A percentile compares a stretch with the other conserved stretches of the same genome.
These are phyloP conservation scores for Denticeps clupeoides DNA, from an alignment of 2,797 vertebrate species.

Conservation along the genomic window DNA sequence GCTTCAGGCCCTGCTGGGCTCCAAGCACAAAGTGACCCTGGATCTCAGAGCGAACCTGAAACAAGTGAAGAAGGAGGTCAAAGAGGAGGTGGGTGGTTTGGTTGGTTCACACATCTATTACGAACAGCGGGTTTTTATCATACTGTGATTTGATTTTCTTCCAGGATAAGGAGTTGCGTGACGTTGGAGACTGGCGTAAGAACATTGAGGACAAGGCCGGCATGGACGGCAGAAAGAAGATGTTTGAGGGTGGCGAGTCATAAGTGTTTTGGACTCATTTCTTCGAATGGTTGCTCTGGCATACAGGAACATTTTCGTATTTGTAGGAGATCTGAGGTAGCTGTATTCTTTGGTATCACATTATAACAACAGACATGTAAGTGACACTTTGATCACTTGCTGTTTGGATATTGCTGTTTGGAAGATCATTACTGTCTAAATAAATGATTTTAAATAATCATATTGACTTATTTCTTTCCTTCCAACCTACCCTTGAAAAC, in stretches of 20 bases:
- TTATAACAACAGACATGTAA: no score
- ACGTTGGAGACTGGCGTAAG: constrained; percentile 94
- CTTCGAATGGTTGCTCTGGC: background rate
- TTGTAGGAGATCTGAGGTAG: no score
- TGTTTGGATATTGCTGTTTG: no score
- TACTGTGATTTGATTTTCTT: constrained; percentile 6
- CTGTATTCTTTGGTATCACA: no score
- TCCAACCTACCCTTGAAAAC: no score
- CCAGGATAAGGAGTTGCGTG: constrained; percentile 72
- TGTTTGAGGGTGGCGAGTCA: constrained; percentile 81
- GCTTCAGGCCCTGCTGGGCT: constrained; percentile 76
- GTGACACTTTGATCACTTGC: no score
- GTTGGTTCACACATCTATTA: background rate
- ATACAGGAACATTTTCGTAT: no score
- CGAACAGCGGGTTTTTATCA: no score
- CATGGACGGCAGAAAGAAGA: constrained; percentile 98
- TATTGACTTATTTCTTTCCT: no score
- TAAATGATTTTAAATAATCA: no score
- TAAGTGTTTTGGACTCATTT: no score
- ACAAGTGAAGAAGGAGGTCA: constrained; percentile 79
- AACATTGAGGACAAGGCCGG: constrained; percentile 94
- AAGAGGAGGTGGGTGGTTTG: constrained; percentile 56
- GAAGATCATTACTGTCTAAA: no score
- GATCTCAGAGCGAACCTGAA: constrained; percentile 79
- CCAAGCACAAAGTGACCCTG: constrained; percentile 83